phyloP scores from a whole-genome alignment of 2,797 vertebrate genomes.

The Lepilemur ruficaudatus region DNA sequence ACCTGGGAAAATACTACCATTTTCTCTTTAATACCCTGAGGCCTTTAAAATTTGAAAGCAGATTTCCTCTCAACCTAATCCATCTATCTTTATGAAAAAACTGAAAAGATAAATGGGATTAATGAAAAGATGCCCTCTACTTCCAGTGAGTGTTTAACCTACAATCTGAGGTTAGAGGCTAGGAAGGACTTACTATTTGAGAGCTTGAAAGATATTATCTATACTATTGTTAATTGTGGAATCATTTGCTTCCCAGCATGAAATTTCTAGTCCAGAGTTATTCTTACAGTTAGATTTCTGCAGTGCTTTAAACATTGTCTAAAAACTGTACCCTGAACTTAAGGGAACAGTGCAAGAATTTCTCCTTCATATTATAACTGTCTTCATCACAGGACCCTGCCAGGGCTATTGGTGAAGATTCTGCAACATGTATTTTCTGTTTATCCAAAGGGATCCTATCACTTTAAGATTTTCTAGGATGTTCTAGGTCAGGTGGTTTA shows the following conservation, averaged over 20 bases:
- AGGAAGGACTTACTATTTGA: background rate
- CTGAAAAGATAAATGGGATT: background rate
- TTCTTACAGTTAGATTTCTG: background rate
- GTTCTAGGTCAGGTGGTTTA: background rate
- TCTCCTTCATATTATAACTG: background rate
- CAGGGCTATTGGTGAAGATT: background rate
- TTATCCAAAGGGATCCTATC: background rate
- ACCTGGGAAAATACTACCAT: background rate
- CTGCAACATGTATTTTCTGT: background rate
- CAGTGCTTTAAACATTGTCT: background rate
- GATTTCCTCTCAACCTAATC: background rate
- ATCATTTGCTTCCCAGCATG: background rate
- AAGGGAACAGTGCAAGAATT: background rate
- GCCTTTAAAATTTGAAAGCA: conserved; percentile 43
- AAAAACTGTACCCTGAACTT: background rate
- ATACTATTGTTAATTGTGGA: background rate
- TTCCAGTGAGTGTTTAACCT: background rate
- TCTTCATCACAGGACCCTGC: background rate
- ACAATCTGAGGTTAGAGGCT: background rate
- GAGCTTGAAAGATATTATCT: background rate
- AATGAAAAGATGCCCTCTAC: background rate
- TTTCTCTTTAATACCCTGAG: background rate
- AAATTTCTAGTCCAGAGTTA: background rate
- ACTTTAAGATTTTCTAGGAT: background rate
- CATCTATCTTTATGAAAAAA: conserved; percentile 1